Base-by-base conservation (phyloP, 2,113 vertebrate species). In the Pardalotus punctatus region DNA sequence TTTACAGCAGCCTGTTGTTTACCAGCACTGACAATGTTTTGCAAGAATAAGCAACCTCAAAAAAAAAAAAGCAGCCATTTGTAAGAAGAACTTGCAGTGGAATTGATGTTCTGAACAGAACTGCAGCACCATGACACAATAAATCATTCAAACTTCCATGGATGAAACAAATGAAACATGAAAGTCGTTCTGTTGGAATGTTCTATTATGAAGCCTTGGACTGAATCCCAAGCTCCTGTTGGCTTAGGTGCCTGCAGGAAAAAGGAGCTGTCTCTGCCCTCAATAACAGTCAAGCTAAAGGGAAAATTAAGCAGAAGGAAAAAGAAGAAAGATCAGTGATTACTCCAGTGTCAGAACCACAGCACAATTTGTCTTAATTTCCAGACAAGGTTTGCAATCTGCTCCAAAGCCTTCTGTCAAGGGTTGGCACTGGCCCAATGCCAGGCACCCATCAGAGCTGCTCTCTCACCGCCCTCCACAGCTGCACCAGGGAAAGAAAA, bases 401-500 rank as follows among this genome's bases (percentile, higher is more conserved):
- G 35, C 47, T 38, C 27, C 33, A 90, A 69, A 69, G 4, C 3
- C 8, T 64, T 23, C 35, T 56, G 38, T 36, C 21, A 8, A 10
- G 36, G 25, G 1, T 20, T 61, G 20, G 6, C 12, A 4, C 65
- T 82, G 65, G 18, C 21, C 36, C 1, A 0, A 5, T 43, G 21
- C 25, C 27, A 16, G 66, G 16, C 31, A 60, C 25, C 15, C 80
- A 70, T 0, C 57, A 72, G 16, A 62, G 38, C 47, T 27, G 3
- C 33, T 61, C 36, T 21, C 33, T 53, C 47, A 31, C 66, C 43
- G 20, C 54, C 45, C 56, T 71, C 10, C 47, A 20, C 80, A 71
- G 40, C 14, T 54, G 40, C 7, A 14, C 48, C 27, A 22, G 36
- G 27, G 3, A 45, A 38, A 62, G 38, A 27, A 72, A 73, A 47